Percentiles rank a stretch among this genome's conserved stretches.
These are phyloP conservation scores for Zygaena filipendulae DNA, from an alignment of 2,888 invertebrate genomes.

Conservation along the genomic window DNA sequence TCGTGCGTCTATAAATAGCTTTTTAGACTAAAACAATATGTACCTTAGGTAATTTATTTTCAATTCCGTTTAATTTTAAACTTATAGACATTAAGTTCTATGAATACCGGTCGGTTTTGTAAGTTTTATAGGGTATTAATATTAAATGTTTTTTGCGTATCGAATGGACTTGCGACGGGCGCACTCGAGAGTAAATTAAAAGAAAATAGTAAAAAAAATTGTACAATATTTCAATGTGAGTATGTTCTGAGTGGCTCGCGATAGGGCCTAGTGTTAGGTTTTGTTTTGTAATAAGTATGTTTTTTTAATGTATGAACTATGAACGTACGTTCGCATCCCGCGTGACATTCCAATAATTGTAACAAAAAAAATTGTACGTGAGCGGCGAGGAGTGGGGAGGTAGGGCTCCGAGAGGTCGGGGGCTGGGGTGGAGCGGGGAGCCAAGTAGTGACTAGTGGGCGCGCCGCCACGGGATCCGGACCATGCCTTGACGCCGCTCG, in stretches of 20 bases:
- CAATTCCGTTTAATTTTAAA: slow-evolving; percentile 69
- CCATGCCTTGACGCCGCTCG: slow-evolving; percentile 53
- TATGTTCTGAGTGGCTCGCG: slow-evolving; percentile 39
- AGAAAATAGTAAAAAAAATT: no score
- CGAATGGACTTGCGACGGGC: slow-evolving; percentile 34
- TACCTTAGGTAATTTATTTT: slow-evolving; percentile 72
- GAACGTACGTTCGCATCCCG: slow-evolving; percentile 59
- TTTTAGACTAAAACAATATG: slow-evolving; percentile 61
- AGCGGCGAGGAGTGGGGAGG: slow-evolving; percentile 32
- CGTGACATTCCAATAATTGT: slow-evolving; percentile 66
- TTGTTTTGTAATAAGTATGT: slow-evolving; percentile 48
- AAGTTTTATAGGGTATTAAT: slow-evolving; percentile 67
- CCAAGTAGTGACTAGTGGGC: no score
- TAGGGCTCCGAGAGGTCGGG: slow-evolving; percentile 16
- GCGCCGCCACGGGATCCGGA: slow-evolving; percentile 37
- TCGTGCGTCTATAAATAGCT: slow-evolving; percentile 63
- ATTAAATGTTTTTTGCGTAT: slow-evolving; percentile 43
- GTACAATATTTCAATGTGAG: slow-evolving; percentile 50
- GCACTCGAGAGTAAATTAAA: slow-evolving; percentile 31
- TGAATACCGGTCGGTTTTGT: slow-evolving; percentile 65
- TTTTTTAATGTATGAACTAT: slow-evolving; percentile 42
- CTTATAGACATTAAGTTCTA: slow-evolving; percentile 60
- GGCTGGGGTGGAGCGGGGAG: slow-evolving; percentile 23
- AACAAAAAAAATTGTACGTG: slow-evolving; percentile 25
- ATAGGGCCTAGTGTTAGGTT: slow-evolving; percentile 47